Base-by-base conservation (phyloP, 2,888 invertebrate genomes). In the Steinernema scapterisci region DNA sequence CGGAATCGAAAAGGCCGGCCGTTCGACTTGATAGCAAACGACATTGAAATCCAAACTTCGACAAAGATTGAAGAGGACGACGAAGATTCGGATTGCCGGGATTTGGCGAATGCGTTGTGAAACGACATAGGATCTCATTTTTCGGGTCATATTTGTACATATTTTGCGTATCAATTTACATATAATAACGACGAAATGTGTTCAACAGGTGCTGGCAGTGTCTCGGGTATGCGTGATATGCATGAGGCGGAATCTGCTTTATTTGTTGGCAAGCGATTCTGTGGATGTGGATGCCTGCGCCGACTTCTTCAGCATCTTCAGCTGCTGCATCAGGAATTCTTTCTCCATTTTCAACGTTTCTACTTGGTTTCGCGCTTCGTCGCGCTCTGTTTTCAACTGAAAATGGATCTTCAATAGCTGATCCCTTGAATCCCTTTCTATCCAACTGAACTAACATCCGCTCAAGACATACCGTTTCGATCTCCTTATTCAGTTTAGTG, bases 321-420 rank as follows among this genome's bases (percentile, higher is more conserved):
- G 70, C 44, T 70, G 70, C 70, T 70, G 70, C 70, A 70, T 70
- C 70, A 70, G 44, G n/a, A 70, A 70, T 23, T 70, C 70, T 70
- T 70, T 70, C 70, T 70, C 70, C 70, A 70, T 70, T 16, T 31
- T 70, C 70, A 70, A 27, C 9, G 70, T 70, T 43, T 70, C 70
- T 3, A 70, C 44, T 21, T 70, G 43, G 19, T n/a, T 43, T 7
- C 70, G 44, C 16, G 38, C 70, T 23, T 70, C 70, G 27, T 70
- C 70, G 70, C 27, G 70, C 38, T 70, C 43, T 27, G 70, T 70
- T 31, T 70, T 27, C 16, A 70, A 7, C 70, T 70, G 70, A 54
- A 54, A 54, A 11, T 54, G 5, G 21, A 16, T 3, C 3, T 6
- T 21, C 54, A n/a, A n/a, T n/a, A n/a, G n/a, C n/a, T n/a, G n/a